Evolutionary conservation across 2,797 vertebrate species (phyloP), one percentile per base, ranked within the genome.

Genomic region (Falco columbarius): DNA sequence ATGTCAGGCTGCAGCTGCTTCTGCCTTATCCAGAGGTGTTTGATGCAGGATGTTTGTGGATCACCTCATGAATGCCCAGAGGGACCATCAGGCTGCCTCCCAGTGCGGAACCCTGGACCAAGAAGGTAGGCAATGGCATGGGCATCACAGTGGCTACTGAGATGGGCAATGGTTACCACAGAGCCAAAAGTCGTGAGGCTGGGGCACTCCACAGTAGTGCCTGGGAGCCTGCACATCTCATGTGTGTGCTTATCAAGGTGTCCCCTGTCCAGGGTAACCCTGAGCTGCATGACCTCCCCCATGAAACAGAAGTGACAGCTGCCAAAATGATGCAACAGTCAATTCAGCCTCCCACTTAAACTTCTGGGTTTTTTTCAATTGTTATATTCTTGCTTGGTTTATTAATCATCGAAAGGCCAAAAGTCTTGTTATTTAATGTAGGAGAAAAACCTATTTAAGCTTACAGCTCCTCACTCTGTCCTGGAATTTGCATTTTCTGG

Each of bases 401-500:
- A 62, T 55, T 75, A 72, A 59, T 55, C 54, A 80, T 1, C 4
- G 52, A 79, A 85, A 87, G 56, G 52, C 29, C 46, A 79, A 74
- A 87, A 42, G 13, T 55, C 70, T 56, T 74, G 34, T 67, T 63
- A 66, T 44, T 89, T 90, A 79, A 90, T 44, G 32, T 55, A 88
- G 59, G 49, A 75, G 66, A 94, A 72, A 92, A 75, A 46, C 29
- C 40, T 63, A 18, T 75, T 83, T 72, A 71, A 65, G 21, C n/a
- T 81, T 49, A 32, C 19, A 65, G 44, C 22, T 95, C 70, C 36
- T 86, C 56, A 19, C 10, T 71, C 36, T 71, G 29, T 46, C 49
- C 34, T 23, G 32, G 54, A 86, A 95, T 91, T 67, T 75, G 44
- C 52, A 54, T 91, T 95, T 91, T 82, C 87, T 91, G 30, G 36